Evolutionary conservation across 1,140 invertebrate species (phyloP).

Genomic region (Ips nitidus): DNA sequence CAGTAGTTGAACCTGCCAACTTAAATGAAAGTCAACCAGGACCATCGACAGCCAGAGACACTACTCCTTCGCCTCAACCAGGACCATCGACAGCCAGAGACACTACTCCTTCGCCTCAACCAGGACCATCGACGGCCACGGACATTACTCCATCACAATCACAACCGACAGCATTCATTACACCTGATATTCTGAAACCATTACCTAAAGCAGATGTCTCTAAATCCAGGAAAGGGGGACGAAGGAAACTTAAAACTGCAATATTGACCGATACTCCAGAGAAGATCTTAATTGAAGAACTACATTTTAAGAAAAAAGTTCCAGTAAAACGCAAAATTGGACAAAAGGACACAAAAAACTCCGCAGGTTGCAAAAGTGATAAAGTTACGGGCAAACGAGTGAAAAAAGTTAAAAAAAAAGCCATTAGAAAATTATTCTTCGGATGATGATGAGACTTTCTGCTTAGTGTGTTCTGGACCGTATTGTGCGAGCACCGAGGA

Average conservation of each 20-base stretch:
- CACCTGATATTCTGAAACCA: slow-evolving; percentile 9
- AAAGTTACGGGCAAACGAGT: neutral
- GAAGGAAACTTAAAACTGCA: slow-evolving; percentile 1
- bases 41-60: too few species aligned
- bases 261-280: slow-evolving; percentile 11
- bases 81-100: too few species aligned
- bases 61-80: too few species aligned
- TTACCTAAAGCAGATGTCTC: neutral
- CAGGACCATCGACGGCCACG: neutral
- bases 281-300: slow-evolving; percentile 5
- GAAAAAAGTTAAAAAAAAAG: too few species aligned
- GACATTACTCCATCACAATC: neutral
- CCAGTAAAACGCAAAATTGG: slow-evolving; percentile 6
- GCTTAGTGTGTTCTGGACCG: slow-evolving; percentile 15
- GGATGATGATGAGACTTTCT: slow-evolving; percentile 8
- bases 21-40: neutral
- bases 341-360: neutral
- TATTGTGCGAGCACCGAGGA: slow-evolving; percentile 7
- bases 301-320: slow-evolving; percentile 2
- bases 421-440: too few species aligned
- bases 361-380: neutral
- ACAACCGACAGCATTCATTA: neutral
- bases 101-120: too few species aligned
- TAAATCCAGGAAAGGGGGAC: slow-evolving; percentile 1
- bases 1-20: slow-evolving; percentile 1